Evolutionary conservation across 2,888 invertebrate genomes (phyloP).

Genomic region (Copidosoma aretas): DNA sequence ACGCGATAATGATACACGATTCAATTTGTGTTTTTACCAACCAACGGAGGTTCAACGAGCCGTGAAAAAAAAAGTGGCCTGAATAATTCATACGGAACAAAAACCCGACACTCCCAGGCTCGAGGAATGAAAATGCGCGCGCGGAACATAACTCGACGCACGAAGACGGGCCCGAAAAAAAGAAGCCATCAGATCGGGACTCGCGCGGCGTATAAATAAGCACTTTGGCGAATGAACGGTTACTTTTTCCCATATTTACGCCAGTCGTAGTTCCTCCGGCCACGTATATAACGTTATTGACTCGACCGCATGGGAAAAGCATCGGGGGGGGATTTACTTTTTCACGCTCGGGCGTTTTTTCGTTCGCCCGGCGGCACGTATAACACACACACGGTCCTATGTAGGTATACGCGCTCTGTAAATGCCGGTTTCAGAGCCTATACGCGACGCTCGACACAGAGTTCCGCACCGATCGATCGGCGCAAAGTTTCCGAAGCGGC

Average conservation of each 20-base stretch:
- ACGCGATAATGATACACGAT: no score
- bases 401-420: not conserved
- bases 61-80: no score
- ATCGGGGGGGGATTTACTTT: not conserved
- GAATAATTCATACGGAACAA: no score
- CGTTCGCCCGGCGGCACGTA: not conserved
- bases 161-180: no score
- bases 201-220: constrained; percentile 17
- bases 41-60: no score
- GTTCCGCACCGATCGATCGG: not conserved
- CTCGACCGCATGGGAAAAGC: not conserved
- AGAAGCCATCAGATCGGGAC: not conserved
- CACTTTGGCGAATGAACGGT: constrained; percentile 27
- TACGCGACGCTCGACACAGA: not conserved
- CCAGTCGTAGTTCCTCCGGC: not conserved
- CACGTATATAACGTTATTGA: not conserved
- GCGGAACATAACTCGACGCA: no score
- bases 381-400: not conserved
- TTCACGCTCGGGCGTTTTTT: not conserved
- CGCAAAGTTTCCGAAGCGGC: not conserved
- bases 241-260: not conserved
- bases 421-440: not conserved
- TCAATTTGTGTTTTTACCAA: no score
- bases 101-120: no score
- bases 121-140: no score